phyloP scores from a whole-genome alignment of 2,113 vertebrate genomes.

The Gymnogyps californianus region DNA sequence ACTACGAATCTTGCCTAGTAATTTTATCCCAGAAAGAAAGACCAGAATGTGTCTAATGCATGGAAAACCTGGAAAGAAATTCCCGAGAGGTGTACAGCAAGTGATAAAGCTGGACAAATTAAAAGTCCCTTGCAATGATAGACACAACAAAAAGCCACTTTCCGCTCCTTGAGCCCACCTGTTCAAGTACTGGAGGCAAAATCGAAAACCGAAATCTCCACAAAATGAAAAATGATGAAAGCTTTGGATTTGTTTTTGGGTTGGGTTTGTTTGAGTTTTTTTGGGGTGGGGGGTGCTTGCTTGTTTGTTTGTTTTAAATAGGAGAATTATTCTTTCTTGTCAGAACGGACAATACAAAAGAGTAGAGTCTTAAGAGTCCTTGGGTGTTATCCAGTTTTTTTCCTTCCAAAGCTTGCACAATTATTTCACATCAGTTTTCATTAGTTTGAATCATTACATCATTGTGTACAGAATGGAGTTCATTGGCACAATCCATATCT shows the following conservation, averaged over 20 bases:
- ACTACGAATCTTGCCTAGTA: not conserved
- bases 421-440: conserved; percentile 10
- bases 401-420: not conserved
- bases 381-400: not conserved
- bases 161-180: not conserved
- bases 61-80: not conserved
- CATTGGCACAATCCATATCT: conserved; percentile 28
- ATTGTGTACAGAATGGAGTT: not conserved
- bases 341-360: not conserved
- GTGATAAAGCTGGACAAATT: not conserved
- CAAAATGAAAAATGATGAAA: not conserved
- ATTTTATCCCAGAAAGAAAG: not conserved
- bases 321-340: not conserved
- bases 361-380: not conserved
- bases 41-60: not conserved
- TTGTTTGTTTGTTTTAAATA: not conserved
- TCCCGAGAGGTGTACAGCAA: not conserved
- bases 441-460: conserved; percentile 24
- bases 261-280: not conserved
- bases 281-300: accelerated
- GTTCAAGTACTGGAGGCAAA: not conserved
- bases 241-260: not conserved
- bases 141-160: not conserved
- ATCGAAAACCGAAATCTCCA: not conserved
- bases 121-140: not conserved